Evolutionary conservation across 1,140 invertebrate species (phyloP).

Genomic region (Drosophila busckii): DNA sequence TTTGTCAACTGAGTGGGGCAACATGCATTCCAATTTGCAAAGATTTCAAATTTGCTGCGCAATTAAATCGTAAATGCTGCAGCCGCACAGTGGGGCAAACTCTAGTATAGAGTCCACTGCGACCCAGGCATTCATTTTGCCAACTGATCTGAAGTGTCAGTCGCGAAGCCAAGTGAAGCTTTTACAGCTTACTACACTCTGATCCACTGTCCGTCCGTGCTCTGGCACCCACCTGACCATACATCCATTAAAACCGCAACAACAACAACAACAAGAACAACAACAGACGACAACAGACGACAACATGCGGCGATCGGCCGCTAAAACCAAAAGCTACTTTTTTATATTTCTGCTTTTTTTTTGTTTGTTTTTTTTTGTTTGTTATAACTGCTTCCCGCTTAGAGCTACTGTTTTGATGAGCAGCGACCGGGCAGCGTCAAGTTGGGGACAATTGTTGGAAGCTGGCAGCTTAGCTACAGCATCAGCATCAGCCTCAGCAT

Average conservation of each 20-base stretch:
- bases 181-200: slow-evolving; percentile 71
- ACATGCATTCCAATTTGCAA: slow-evolving; percentile 16
- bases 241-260: slow-evolving; percentile 56
- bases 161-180: slow-evolving; percentile 53
- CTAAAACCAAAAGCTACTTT: slow-evolving; percentile 33
- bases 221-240: too few relatives aligned
- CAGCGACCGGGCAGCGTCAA: slow-evolving; percentile 15
- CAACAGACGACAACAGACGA: slow-evolving; percentile 26
- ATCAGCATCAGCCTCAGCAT: neutral
- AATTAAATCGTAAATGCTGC: slow-evolving; percentile 29
- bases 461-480: neutral
- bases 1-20: slow-evolving; percentile 3
- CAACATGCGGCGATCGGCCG: slow-evolving; percentile 56
- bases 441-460: slow-evolving; percentile 60
- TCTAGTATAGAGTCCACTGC: neutral
- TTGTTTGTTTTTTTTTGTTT: slow-evolving; percentile 22
- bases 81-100: slow-evolving; percentile 16
- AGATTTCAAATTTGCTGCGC: slow-evolving; percentile 36
- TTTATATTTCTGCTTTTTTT: slow-evolving; percentile 18
- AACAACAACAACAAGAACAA: slow-evolving; percentile 9
- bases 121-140: slow-evolving; percentile 3
- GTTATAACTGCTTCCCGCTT: slow-evolving; percentile 8
- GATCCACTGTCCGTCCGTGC: slow-evolving; percentile 28
- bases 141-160: slow-evolving; percentile 27
- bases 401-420: slow-evolving; percentile 59